A percentile compares a stretch with the other conserved stretches of the same genome.
phyloP scores from a whole-genome alignment of 2,888 invertebrate species.

The Nephrotoma flavescens region DNA sequence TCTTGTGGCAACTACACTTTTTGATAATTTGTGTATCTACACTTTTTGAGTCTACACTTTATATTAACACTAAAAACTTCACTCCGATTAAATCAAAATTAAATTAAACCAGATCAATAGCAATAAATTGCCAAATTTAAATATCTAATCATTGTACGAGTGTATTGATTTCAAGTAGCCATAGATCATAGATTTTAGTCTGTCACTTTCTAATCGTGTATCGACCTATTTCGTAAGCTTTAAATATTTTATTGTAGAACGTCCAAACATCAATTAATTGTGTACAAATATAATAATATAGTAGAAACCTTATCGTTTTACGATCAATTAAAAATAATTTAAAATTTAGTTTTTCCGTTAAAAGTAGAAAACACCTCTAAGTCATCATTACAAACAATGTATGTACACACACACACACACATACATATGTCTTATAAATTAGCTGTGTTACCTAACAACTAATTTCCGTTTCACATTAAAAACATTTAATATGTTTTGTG shows the following conservation, averaged over 20 bases:
- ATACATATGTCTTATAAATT: background rate
- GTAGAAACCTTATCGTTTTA: background rate
- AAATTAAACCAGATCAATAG: no score
- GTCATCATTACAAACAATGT: background rate
- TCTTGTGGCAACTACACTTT: no score
- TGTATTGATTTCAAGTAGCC: no score
- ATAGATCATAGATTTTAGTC: no score
- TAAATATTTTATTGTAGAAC: background rate
- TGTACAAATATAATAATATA: background rate
- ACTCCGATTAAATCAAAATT: no score
- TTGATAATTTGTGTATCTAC: no score
- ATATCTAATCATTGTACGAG: no score
- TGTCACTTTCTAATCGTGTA: background rate
- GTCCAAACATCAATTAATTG: no score
- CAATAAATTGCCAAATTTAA: no score
- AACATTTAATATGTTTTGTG: background rate
- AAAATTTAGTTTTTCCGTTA: background rate
- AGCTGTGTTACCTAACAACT: background rate
- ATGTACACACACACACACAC: background rate
- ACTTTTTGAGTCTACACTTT: no score
- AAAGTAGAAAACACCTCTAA: background rate
- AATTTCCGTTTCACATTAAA: background rate
- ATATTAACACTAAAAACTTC: no score
- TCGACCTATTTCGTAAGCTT: background rate
- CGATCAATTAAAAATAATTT: background rate